phyloP scores from a whole-genome alignment of 2,888 invertebrate species.

The Cosmopolites sordidus region DNA sequence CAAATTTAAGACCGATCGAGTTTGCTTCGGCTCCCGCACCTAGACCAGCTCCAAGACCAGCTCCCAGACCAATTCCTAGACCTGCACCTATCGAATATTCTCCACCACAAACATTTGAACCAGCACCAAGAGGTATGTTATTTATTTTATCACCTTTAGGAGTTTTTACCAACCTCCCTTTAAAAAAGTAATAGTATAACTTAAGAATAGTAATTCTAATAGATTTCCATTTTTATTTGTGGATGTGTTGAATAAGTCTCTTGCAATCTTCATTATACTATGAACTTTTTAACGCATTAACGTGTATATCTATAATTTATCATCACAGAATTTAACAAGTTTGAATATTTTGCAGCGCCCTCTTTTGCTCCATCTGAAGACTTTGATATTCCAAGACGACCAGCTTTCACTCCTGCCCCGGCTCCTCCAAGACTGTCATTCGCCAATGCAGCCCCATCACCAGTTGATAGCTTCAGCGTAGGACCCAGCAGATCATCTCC shows the following conservation, averaged over 20 bases:
- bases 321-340: too few species aligned
- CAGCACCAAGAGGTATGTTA: conserved; percentile 24
- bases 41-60: conserved; percentile 20
- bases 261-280: too few species aligned
- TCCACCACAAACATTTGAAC: conserved; percentile 24
- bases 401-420: conserved; percentile 37
- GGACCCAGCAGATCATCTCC: conserved; percentile 33
- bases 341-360: not conserved
- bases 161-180: too few species aligned
- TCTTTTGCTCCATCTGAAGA: conserved; percentile 10
- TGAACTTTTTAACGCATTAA: too few species aligned
- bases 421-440: conserved; percentile 34
- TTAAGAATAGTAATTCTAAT: too few species aligned
- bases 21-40: conserved; percentile 26
- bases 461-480: conserved; percentile 39
- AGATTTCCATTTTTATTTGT: too few species aligned
- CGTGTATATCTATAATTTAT: too few species aligned
- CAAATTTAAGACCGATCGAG: conserved; percentile 8
- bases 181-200: too few species aligned
- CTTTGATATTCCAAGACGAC: conserved; percentile 40
- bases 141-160: too few species aligned
- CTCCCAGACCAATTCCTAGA: conserved; percentile 29
- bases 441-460: conserved; percentile 35
- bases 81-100: conserved; percentile 26
- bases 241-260: not conserved